These are phyloP conservation scores for Drosophila birchii DNA, from an alignment of 2,888 invertebrate genomes.

Conservation along the genomic window DNA sequence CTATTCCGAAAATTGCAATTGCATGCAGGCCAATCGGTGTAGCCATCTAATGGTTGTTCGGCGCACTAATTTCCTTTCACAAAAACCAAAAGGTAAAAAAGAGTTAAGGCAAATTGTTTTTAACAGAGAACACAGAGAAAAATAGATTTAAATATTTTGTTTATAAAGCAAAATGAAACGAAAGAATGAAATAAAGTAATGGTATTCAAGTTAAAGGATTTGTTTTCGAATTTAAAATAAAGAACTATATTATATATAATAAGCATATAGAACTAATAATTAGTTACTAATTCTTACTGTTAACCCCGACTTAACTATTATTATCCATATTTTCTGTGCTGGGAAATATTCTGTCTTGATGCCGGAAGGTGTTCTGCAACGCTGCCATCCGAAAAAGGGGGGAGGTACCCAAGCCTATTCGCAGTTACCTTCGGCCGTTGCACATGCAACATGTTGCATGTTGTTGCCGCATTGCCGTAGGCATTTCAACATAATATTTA, in stretches of 20 bases:
- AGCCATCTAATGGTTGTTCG: constrained; percentile 22
- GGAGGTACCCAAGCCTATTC: constrained; percentile 19
- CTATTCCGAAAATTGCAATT: constrained; percentile 39
- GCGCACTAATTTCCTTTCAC: constrained; percentile 26
- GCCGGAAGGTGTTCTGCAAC: constrained; percentile 44
- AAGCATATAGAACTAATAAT: no score
- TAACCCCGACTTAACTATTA: neutral
- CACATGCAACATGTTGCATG: constrained; percentile 78
- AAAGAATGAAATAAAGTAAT: neutral
- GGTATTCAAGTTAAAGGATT: no score
- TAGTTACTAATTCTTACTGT: no score
- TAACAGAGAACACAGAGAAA: neutral
- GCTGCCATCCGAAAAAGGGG: constrained; percentile 3
- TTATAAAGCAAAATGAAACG: no score
- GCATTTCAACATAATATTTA: constrained; percentile 60
- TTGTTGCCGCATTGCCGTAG: constrained; percentile 46
- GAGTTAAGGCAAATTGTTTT: neutral
- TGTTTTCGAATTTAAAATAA: neutral
- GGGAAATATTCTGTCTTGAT: constrained; percentile 7
- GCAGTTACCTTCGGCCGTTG: constrained; percentile 33
- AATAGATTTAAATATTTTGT: neutral
- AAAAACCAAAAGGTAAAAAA: constrained; percentile 2
- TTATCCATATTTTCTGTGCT: neutral
- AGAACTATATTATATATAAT: neutral
- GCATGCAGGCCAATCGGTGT: constrained; percentile 20